Base-by-base conservation (phyloP, 1,140 invertebrate species). In the Stratiolaelaps scimitus region DNA sequence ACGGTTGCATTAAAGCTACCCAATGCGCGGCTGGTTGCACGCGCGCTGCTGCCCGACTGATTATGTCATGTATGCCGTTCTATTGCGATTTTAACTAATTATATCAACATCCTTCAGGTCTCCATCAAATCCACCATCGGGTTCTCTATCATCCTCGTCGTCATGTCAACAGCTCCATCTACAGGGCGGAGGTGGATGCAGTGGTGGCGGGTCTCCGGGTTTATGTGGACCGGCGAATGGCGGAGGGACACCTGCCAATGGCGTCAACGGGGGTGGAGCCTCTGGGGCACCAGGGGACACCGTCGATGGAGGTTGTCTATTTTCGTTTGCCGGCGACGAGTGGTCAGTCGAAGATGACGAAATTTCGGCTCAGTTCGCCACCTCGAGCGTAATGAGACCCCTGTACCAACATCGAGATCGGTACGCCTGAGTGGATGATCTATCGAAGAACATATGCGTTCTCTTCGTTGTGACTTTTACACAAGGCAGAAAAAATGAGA, bases 281-380 rank as follows among this genome's bases (percentile, higher is more conserved):
- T 65, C 65, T 26, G 80, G 81, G 67, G 80, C 80, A 48, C 64
- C 69, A 64, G 17, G 69, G 56, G 6, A 67, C 43, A 15, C 23
- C 67, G 5, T n/a, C n/a, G 30, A 43, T 43, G 34, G 53, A 30
- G 20, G 53, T 45, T 23, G 13, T 43, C 28, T 15, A n/a, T 68
- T 10, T 64, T 28, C 43, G 65, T 40, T 68, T 64, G 43, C 34
- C 15, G 83, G 78, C 23, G 84, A 85, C 69, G 84, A 83, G 73
- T 95, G 91, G 91, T 92, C 89, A 69, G 89, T 92, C 74, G 90
- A 94, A 73, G 91, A 96, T 73, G 91, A 94, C 75, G 91, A 95
- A 72, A 88, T 94, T 26, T 84, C 83, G 1, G 80, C 82, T 73
- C 84, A 85, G 79, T 83, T 85, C 23, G 34, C 5, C 34, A 40